A percentile compares a stretch with the other conserved stretches of the same genome.
These are phyloP conservation scores for Noctua pronuba DNA, from an alignment of 2,888 invertebrate species.

Conservation along the genomic window DNA sequence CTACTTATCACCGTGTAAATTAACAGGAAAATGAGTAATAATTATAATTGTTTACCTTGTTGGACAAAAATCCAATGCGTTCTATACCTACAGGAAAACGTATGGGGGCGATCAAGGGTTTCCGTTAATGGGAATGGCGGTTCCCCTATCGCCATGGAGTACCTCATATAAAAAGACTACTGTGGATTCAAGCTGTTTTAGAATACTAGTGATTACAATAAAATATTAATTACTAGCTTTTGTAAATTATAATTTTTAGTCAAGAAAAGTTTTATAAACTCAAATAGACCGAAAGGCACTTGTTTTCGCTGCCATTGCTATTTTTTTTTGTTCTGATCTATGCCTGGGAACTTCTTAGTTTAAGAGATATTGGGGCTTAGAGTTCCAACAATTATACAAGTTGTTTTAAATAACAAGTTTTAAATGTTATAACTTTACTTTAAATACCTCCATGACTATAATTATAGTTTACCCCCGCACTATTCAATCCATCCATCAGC, in stretches of 20 bases:
- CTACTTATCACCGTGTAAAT: slow-evolving; percentile 30
- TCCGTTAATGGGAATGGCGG: slow-evolving; percentile 15
- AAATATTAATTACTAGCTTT: not conserved
- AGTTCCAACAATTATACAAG: no score
- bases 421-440: no score
- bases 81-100: slow-evolving; percentile 43
- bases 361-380: no score
- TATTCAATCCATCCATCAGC: no score
- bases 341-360: no score
- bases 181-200: not conserved
- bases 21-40: slow-evolving; percentile 52
- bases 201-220: not conserved
- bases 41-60: slow-evolving; percentile 55
- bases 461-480: no score
- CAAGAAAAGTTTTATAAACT: not conserved
- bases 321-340: no score
- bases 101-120: slow-evolving; percentile 4
- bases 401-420: no score
- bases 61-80: slow-evolving; percentile 49
- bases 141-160: not conserved
- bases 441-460: no score
- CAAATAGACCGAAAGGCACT: not conserved
- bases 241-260: not conserved
- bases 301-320: no score
- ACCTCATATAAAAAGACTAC: not conserved